Percentiles rank a stretch among this genome's conserved stretches.
These are phyloP conservation scores for Heliocidaris erythrogramma DNA, from an alignment of 35 echinoderm and acorn worm genomes.

Conservation along the genomic window DNA sequence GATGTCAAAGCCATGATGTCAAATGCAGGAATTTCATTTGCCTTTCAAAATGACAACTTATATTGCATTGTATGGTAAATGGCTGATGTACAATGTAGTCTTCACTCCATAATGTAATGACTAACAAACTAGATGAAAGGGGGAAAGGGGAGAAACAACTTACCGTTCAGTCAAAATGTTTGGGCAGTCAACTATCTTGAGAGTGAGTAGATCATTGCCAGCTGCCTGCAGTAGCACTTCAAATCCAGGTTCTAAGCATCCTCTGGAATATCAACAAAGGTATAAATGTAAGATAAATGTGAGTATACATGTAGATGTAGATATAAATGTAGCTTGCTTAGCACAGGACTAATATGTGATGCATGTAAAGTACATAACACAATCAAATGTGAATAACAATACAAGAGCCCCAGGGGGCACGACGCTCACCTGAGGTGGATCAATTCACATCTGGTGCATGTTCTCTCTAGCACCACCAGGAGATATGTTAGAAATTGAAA, in stretches of 20 bases:
- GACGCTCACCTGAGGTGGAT: too few relatives aligned
- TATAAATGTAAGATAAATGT: background rate
- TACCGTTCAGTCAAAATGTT: conserved; percentile 78
- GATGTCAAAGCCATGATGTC: too few relatives aligned
- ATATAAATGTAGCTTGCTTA: background rate
- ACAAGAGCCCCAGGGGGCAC: too few relatives aligned
- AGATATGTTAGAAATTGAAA: too few relatives aligned
- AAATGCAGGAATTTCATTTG: too few relatives aligned
- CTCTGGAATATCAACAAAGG: conserved; percentile 53
- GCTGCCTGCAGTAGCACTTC: conserved; percentile 62
- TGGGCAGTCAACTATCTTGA: conserved; percentile 65
- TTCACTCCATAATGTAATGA: too few relatives aligned
- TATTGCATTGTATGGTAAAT: too few relatives aligned
- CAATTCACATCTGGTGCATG: too few relatives aligned
- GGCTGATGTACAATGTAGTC: too few relatives aligned
- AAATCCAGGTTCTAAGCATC: conserved; percentile 62
- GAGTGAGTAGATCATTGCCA: conserved; percentile 46
- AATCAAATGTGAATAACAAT: background rate
- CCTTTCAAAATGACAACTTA: too few relatives aligned
- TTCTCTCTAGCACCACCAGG: too few relatives aligned
- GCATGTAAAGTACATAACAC: background rate
- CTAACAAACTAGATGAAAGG: background rate
- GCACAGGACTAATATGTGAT: background rate
- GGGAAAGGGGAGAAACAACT: background rate
- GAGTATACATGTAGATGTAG: background rate